Base-by-base conservation (phyloP, 2,113 vertebrate genomes). In the Chlorodrepanis virens region DNA sequence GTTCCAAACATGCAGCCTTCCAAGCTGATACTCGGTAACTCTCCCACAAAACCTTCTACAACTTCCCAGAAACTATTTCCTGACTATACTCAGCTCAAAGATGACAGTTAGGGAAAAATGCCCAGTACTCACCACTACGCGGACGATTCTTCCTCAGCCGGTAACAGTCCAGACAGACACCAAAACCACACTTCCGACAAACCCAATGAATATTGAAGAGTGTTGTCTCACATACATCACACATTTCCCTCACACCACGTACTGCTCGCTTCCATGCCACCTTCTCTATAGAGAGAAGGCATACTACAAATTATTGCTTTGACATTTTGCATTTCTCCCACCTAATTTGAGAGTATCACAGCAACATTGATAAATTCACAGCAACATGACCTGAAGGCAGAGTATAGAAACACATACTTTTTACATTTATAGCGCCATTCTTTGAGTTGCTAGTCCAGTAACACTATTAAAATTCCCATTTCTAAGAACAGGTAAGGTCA, bases 181-280 rank as follows among this genome's bases (percentile, higher is more conserved):
- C 99, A 91, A 99, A 99, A 42, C 99, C 99, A 94, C 99, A 99
- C 96, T 99, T 99, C 52, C 99, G 99, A 96, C 99, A 99, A 74
- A 99, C 99, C 99, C 99, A 99, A 69, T 99, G 99, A 94, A 99
- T 99, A 95, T 99, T 99, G 97, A 99, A 99, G 68, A 99, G 98
- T 2, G 99, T 99, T 19, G 99, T 99, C 97, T 99, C 99, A 69
- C 99, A 99, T 15, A 99, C 99, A 29, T 99, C 99, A 78, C 99
- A 99, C 99, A 99, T 99, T 96, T 99, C 99, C 94, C 99, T 97
- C 77, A 99, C 98, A 0, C 99, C 99, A 59, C 99, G 98, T 18
- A 99, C 99, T 1, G 99, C 99, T 94, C 99, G 98, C 92, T 99
- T 99, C 99, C 99, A 99, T 3, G 99, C 99, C 91, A 99, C 99